Base-by-base conservation (phyloP, 2,797 vertebrate genomes). In the Threskiornis aethiopicus region DNA sequence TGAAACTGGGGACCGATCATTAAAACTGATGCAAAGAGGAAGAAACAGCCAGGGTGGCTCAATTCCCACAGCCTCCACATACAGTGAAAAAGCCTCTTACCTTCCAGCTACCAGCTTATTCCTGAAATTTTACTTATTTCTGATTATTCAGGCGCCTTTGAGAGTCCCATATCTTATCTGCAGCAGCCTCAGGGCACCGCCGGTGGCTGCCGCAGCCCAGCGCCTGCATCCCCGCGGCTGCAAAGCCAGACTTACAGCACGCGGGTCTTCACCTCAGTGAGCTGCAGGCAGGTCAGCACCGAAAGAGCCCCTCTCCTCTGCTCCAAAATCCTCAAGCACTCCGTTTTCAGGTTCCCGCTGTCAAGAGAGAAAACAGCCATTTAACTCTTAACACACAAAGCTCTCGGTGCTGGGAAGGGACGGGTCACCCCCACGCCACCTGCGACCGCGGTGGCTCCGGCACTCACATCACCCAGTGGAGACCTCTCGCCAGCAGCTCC, bases 381-480 rank as follows among this genome's bases (percentile, higher is more conserved):
- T 35, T 4, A 51, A 62, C 39, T 5, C 31, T 18, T 8, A 13
- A 10, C 17, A 3, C 13, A 17, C 19, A 12, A 6, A 46, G 11
- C 51, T 17, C 62, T 29, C 2, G 0, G 16, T 2, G 14, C 11
- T 4, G 39, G 62, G 26, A 31, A 52, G n/a, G 49, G 51, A 24
- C 0, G 0, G 5, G 33, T 52, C 12, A 15, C 59, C n/a, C 4
- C 29, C 15, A 1, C 2, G 2, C 13, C 12, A 1, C 35, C 66
- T 49, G 1, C 1, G 6, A 22, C 69, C 42, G 1, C 5, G 10
- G 42, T 1, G 51, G 22, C 57, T 6, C 22, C 6, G 5, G 5
- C 81, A 94, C 99, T 99, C 97, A 99, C 99, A 98, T 98, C 70
- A 98, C 98, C 98, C 98, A 98, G 96, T 99, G 98, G 44, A 98